Base-by-base conservation (phyloP, 2,113 vertebrate genomes). In the Scolopax mira region DNA sequence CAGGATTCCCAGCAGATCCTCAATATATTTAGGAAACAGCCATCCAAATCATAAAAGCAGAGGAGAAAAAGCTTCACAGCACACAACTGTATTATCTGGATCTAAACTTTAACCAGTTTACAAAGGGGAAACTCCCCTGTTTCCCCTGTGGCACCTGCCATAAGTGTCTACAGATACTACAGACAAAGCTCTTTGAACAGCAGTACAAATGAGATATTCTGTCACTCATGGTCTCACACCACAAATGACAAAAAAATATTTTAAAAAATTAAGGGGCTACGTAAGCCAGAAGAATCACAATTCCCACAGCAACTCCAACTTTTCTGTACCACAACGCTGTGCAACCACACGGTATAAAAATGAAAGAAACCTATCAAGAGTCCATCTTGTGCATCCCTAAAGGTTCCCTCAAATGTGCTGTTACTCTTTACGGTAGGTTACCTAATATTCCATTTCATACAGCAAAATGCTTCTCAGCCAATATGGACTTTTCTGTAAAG, bases 41-140 rank as follows among this genome's bases (percentile, higher is more conserved):
- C 11, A 70, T 18, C 83, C 46, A 51, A 28, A 80, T 39, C 41
- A 51, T 25, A 80, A 35, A 81, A 77, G 65, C 2, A 73, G 25
- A 91, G 54, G 13, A 94, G 51, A 88, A 89, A 52, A 86, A 75
- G 31, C 44, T 77, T 82, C n/a, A 62, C 74, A 92, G 78, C 6
- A 73, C 42, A 52, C 4, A 10, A 58, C 49, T 61, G 4, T 42
- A 62, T 37, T 58, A 82, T 48, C 52, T 87, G 83, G 77, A 96
- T 61, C 33, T 91, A 74, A 90, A 48, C 16, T 72, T 88, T 37
- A 31, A 74, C 41, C 49, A 78, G 44, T 74, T 92, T 60, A 61
- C 8, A 57, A 55, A 74, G 52, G 85, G 89, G 90, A 92, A 96
- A 86, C 90, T 90, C 88, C 89, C 85, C 61, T 49, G 42, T 24